phyloP scores from a whole-genome alignment of 2,797 vertebrate species.

The Momotus momota region DNA sequence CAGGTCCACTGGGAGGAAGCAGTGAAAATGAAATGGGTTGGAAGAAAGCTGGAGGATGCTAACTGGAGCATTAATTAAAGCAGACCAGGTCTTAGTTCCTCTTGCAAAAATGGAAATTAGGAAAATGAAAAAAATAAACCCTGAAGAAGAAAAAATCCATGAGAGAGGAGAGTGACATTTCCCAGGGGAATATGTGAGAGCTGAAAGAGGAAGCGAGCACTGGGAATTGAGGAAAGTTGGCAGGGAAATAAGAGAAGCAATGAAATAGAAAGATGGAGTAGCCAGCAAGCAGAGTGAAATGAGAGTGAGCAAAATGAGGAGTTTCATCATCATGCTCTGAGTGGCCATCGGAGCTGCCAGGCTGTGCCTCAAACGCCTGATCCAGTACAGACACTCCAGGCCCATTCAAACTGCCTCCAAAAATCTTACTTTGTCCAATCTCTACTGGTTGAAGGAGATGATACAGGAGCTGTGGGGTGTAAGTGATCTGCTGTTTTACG shows the following conservation, averaged over 20 bases:
- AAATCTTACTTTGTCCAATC: neutral
- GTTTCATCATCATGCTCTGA: rapidly evolving
- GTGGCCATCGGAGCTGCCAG: rapidly evolving
- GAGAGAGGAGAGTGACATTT: neutral
- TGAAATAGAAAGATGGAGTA: rapidly evolving
- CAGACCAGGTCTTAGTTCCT: slow-evolving; percentile 12
- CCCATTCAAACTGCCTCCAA: neutral
- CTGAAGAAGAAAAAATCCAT: neutral
- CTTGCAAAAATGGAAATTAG: slow-evolving; percentile 9
- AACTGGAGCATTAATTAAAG: slow-evolving; percentile 41
- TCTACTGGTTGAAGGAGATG: neutral
- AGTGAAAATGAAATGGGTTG: slow-evolving; percentile 33
- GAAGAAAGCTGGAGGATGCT: slow-evolving; percentile 5
- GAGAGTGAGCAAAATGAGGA: neutral
- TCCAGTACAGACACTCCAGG: rapidly evolving
- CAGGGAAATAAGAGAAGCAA: neutral
- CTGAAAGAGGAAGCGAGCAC: neutral
- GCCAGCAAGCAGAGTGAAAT: neutral
- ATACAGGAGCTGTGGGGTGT: neutral
- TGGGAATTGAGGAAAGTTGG: neutral
- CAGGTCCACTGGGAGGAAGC: slow-evolving; percentile 41
- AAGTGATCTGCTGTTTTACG: neutral
- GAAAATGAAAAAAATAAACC: neutral
- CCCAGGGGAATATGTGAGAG: neutral
- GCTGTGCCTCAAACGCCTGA: rapidly evolving